phyloP scores from a whole-genome alignment of 2,113 vertebrate genomes.

The Pagrus major region DNA sequence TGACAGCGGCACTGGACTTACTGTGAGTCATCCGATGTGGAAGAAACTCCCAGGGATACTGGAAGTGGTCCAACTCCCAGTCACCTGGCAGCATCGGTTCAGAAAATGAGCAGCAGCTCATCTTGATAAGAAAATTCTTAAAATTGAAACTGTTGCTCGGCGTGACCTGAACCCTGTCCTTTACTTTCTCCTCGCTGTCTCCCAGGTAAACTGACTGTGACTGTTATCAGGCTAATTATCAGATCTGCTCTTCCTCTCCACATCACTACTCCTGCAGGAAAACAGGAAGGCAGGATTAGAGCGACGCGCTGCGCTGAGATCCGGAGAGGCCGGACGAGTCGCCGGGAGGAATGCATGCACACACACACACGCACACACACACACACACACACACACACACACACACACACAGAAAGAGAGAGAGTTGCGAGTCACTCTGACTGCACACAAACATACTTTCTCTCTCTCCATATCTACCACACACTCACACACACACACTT shows the following conservation, averaged over 20 bases:
- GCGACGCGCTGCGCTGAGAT: slow-evolving; percentile 77
- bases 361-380: slow-evolving; percentile 30
- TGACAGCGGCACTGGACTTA: no score
- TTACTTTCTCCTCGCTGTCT: background rate
- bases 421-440: background rate
- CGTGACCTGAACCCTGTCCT: background rate
- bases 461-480: background rate
- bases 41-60: background rate
- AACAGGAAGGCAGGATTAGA: slow-evolving; percentile 87
- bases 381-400: no score
- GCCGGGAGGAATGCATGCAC: slow-evolving; percentile 60
- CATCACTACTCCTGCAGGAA: slow-evolving; percentile 78
- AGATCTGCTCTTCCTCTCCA: slow-evolving; percentile 78
- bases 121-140: no score
- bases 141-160: background rate
- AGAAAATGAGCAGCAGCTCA: background rate
- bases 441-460: background rate
- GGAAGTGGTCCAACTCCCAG: background rate
- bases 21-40: background rate
- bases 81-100: background rate
- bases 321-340: slow-evolving; percentile 79
- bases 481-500: slow-evolving; percentile 30
- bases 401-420: background rate
- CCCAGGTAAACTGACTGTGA: slow-evolving; percentile 56
- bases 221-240: slow-evolving; percentile 80